phyloP scores from a whole-genome alignment of 2,113 vertebrate species.

The Lethenteron camtschaticum region DNA sequence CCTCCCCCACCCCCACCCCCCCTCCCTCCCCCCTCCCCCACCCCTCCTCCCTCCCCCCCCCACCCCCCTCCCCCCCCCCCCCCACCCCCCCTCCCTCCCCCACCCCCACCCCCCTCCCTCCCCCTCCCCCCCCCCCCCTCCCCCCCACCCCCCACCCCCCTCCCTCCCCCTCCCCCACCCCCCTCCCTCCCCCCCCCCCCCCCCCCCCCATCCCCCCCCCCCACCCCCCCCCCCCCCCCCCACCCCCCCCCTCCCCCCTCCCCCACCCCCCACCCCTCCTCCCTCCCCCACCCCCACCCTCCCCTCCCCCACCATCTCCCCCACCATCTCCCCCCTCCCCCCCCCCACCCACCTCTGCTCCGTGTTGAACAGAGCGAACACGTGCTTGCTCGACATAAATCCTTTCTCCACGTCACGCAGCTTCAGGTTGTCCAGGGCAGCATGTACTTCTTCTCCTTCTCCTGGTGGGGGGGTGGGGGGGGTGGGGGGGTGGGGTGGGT shows the following conservation, averaged over 20 bases:
- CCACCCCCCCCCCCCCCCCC: background rate
- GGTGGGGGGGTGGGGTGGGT: rapidly evolving
- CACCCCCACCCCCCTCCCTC: too few relatives aligned
- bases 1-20: too few relatives aligned
- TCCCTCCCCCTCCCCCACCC: background rate
- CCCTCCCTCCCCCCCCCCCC: background rate
- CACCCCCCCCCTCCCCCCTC: background rate
- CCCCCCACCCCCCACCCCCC: background rate
- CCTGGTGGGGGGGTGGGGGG: slow-evolving; percentile 21
- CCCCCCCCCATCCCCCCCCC: too few relatives aligned
- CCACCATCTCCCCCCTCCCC: too few relatives aligned
- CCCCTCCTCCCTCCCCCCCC: too few relatives aligned
- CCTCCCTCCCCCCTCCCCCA: too few relatives aligned
- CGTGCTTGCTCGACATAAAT: slow-evolving; percentile 87
- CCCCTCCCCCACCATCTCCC: too few relatives aligned
- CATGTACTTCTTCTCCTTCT: slow-evolving; percentile 99
- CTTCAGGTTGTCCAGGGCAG: slow-evolving; percentile 80
- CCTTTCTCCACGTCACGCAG: slow-evolving; percentile 79
- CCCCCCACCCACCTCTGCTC: too few relatives aligned
- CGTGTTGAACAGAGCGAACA: slow-evolving; percentile 84
- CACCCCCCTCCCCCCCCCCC: too few relatives aligned
- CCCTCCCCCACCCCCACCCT: too few relatives aligned
- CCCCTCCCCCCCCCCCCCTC: background rate
- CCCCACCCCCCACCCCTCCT: too few relatives aligned
- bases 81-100: too few relatives aligned